Percentiles rank a stretch among this genome's conserved stretches.
Evolutionary conservation across 2,797 vertebrate genomes (phyloP).

Genomic region (Orestias chungarensis): DNA sequence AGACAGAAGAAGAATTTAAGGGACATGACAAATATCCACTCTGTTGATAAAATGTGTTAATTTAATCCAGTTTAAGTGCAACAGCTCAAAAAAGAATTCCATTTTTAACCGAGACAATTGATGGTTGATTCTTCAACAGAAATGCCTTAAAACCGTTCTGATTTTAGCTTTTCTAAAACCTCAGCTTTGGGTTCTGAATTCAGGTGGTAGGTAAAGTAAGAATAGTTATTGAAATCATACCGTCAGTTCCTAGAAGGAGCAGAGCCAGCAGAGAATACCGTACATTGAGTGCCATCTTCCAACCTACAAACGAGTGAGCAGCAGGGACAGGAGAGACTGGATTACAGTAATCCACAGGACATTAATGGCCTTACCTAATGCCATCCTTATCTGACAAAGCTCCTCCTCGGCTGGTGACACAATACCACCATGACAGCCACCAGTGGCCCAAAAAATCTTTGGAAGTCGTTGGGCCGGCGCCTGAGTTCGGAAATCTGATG

Average conservation of each 20-base stretch:
- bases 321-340: conserved; percentile 70
- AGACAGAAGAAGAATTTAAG: conserved; percentile 43
- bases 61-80: conserved; percentile 2
- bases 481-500: conserved; percentile 35
- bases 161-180: not conserved
- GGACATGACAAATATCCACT: conserved; percentile 21
- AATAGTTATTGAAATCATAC: conserved; percentile 70
- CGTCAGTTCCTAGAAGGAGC: conserved; percentile 85
- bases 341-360: conserved; percentile 87
- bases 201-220: conserved; percentile 1
- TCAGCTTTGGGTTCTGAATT: not conserved
- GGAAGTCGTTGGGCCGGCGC: conserved; percentile 21
- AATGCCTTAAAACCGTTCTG: conserved; percentile 1
- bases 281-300: conserved; percentile 80
- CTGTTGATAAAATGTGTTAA: conserved; percentile 35
- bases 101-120: not conserved
- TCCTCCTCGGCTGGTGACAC: conserved; percentile 67
- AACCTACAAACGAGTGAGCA: conserved; percentile 69
- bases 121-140: not conserved
- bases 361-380: conserved; percentile 86
- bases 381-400: conserved; percentile 77
- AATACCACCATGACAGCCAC: conserved; percentile 32
- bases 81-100: not conserved
- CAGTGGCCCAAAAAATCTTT: conserved; percentile 24
- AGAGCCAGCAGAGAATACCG: conserved; percentile 79